Conservation (phyloP, 1,140 invertebrate species). For the Rhagoletis zephyria region DNA sequence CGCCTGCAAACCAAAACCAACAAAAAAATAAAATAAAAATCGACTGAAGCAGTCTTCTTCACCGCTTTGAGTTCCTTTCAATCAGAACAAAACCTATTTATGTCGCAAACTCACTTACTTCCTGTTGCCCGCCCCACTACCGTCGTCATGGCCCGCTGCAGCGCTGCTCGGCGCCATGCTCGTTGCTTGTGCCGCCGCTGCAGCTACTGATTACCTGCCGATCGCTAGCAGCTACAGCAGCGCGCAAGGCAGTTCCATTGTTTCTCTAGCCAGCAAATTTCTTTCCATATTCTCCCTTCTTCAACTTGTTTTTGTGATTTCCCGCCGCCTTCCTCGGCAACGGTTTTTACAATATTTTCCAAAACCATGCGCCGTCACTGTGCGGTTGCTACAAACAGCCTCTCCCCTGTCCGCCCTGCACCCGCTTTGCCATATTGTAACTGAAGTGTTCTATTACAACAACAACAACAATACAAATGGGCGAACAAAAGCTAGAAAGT, state of each 20-base stretch:
- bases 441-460: slow-evolving; percentile 41
- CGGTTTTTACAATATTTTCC: neutral
- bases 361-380: neutral
- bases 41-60: neutral
- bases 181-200: neutral
- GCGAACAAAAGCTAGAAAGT: slow-evolving; percentile 32
- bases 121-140: slow-evolving; percentile 4
- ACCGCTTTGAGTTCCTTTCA: slow-evolving; percentile 47
- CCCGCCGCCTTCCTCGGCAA: neutral
- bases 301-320: neutral
- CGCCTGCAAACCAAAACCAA: neutral
- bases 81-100: slow-evolving; percentile 54
- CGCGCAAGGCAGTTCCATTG: neutral
- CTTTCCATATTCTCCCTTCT: neutral
- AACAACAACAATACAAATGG: neutral
- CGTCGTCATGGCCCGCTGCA: too few relatives aligned
- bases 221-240: neutral
- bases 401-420: neutral
- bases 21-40: neutral
- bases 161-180: too few relatives aligned
- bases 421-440: slow-evolving; percentile 59
- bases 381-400: neutral
- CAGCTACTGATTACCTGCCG: slow-evolving; percentile 33
- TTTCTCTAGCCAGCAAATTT: neutral
- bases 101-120: slow-evolving; percentile 53